Evolutionary conservation across 2,888 invertebrate genomes (phyloP).

Genomic region (Eilema depressum): DNA sequence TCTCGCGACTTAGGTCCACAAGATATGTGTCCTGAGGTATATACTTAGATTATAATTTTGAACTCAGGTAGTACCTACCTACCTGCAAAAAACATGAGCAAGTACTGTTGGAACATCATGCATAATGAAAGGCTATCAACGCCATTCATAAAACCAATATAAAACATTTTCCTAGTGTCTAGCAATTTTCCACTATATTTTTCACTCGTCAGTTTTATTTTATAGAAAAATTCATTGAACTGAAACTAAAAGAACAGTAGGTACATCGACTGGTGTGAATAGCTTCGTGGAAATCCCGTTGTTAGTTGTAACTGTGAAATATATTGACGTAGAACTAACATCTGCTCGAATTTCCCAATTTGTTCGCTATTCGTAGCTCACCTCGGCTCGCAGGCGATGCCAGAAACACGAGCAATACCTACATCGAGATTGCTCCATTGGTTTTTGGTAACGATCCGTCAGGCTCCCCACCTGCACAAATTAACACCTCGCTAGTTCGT

Average conservation of each 20-base stretch:
- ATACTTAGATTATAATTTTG: too few species aligned
- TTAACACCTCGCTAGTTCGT: slow-evolving; percentile 50
- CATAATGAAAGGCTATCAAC: background rate
- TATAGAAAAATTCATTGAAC: slow-evolving; percentile 20
- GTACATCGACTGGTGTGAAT: slow-evolving; percentile 34
- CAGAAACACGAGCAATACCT: slow-evolving; percentile 50
- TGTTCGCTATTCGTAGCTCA: slow-evolving; percentile 56
- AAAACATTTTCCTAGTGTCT: slow-evolving; percentile 2
- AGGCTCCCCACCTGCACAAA: slow-evolving; percentile 47
- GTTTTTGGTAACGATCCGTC: slow-evolving; percentile 50
- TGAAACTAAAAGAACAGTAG: slow-evolving; percentile 21
- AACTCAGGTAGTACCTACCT: too few species aligned
- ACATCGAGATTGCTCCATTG: slow-evolving; percentile 52
- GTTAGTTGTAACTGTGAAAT: slow-evolving; percentile 48
- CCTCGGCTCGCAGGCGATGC: slow-evolving; percentile 44
- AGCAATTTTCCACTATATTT: slow-evolving; percentile 19
- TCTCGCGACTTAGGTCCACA: too few species aligned
- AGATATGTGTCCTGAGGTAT: too few species aligned
- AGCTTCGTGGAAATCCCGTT: slow-evolving; percentile 37
- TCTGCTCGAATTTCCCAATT: slow-evolving; percentile 55
- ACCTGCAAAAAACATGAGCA: too few species aligned
- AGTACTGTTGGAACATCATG: background rate
- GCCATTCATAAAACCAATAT: background rate
- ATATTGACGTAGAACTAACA: slow-evolving; percentile 38
- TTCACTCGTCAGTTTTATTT: slow-evolving; percentile 31